Conservation (phyloP, 1,140 invertebrate species). For the Eciton burchellii region DNA sequence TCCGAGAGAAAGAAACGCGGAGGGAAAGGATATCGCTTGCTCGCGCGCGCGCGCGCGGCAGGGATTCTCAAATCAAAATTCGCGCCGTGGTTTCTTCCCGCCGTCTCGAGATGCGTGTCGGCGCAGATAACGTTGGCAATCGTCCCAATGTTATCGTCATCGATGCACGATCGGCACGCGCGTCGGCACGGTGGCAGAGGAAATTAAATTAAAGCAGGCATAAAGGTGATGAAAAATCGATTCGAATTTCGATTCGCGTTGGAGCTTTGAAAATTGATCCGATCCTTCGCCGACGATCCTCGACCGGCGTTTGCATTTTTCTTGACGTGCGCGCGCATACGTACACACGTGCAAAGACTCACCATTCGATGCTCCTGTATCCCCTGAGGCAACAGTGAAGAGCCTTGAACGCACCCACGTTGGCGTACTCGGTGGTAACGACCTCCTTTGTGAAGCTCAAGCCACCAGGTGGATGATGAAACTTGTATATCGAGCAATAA, state of each 20-base stretch:
- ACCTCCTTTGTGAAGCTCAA: conserved; percentile 90
- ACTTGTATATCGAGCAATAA: conserved; percentile 83
- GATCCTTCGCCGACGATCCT: no score
- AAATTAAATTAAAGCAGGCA: no score
- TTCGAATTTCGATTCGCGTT: no score
- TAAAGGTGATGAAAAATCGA: no score
- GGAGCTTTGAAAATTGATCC: no score
- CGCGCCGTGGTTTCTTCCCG: background rate
- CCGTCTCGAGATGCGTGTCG: background rate
- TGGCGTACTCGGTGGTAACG: conserved; percentile 88
- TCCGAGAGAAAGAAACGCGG: conserved; percentile 26
- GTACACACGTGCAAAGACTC: conserved; percentile 75
- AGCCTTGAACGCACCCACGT: conserved; percentile 89
- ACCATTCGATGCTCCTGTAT: conserved; percentile 92
- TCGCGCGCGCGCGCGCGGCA: background rate
- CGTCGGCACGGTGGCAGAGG: no score
- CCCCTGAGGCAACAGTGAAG: conserved; percentile 91
- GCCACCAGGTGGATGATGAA: conserved; percentile 80
- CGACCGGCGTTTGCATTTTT: no score
- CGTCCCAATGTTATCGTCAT: no score
- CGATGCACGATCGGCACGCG: no score
- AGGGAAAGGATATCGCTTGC: conserved; percentile 32
- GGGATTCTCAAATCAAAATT: conserved; percentile 22
- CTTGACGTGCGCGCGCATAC: no score
- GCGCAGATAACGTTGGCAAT: background rate